A percentile compares a stretch with the other conserved stretches of the same genome.
These are phyloP conservation scores for Drosophila pseudoananassae DNA, from an alignment of 1,140 invertebrate genomes.

Conservation along the genomic window DNA sequence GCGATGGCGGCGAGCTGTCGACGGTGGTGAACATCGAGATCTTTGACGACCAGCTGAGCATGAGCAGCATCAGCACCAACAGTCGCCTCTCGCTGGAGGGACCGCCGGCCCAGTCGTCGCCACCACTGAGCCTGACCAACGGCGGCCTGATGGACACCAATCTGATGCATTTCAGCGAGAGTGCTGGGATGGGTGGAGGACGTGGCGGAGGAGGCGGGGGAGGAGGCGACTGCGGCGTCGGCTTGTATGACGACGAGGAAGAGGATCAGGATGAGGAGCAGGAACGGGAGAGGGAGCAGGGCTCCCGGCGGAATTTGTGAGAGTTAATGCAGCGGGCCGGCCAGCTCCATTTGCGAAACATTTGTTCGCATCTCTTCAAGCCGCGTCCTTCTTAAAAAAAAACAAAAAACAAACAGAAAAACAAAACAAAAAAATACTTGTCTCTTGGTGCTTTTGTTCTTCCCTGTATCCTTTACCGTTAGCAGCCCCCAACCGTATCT, in stretches of 20 bases:
- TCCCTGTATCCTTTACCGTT: slow-evolving; percentile 2
- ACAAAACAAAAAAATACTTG: neutral
- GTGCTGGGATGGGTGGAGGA: slow-evolving; percentile 7
- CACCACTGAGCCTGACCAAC: slow-evolving; percentile 85
- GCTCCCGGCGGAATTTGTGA: slow-evolving; percentile 68
- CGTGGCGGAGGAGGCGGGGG: slow-evolving; percentile 83
- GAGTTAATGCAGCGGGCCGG: slow-evolving; percentile 70
- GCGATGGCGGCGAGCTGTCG: slow-evolving; percentile 19
- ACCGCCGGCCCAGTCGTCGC: slow-evolving; percentile 88
- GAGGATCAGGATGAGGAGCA: neutral
- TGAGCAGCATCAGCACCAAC: slow-evolving; percentile 92
- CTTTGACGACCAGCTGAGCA: slow-evolving; percentile 91
- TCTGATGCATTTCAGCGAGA: slow-evolving; percentile 89
- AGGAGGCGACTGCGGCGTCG: slow-evolving; percentile 76
- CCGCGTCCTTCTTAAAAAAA: neutral
- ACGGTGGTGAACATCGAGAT: slow-evolving; percentile 83
- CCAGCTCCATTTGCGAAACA: slow-evolving; percentile 66
- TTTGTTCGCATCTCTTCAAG: slow-evolving; percentile 65
- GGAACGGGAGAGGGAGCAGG: neutral
- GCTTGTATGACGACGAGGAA: neutral
- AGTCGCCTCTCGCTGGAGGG: slow-evolving; percentile 90
- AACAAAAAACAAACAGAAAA: neutral
- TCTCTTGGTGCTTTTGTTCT: slow-evolving; percentile 6
- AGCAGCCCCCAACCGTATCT: slow-evolving; percentile 12
- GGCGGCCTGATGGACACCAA: slow-evolving; percentile 87